Evolutionary conservation across 1,140 invertebrate species (phyloP).

Genomic region (Pachyrhynchus sulphureomaculatus): DNA sequence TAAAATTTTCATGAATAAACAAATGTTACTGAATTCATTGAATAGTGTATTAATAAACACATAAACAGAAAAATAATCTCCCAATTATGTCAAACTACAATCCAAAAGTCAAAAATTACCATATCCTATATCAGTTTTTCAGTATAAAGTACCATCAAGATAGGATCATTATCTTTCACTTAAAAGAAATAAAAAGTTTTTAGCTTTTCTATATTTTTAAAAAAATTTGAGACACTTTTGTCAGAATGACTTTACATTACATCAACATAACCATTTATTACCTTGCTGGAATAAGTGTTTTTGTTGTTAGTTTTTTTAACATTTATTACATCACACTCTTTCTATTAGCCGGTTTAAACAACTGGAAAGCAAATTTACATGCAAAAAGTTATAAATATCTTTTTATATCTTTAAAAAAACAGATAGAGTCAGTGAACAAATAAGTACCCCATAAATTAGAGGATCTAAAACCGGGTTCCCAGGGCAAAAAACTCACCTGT

Average conservation of each 20-base stretch:
- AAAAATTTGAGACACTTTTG: neutral
- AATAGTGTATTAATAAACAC: no score
- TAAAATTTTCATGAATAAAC: no score
- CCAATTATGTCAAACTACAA: no score
- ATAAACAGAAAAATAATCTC: no score
- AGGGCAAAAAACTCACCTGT: slow-evolving; percentile 54
- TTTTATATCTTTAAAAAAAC: neutral
- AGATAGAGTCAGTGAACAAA: neutral
- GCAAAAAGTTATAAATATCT: neutral
- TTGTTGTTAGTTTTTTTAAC: neutral
- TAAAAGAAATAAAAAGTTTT: neutral
- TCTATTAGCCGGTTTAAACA: neutral
- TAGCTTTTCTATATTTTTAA: neutral
- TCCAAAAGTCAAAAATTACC: no score
- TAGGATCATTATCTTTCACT: no score
- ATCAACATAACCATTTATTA: slow-evolving; percentile 19
- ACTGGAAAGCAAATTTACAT: neutral
- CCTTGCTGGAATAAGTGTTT: neutral
- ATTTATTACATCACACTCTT: neutral
- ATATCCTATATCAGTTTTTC: no score
- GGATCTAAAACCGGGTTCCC: neutral
- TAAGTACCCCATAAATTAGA: neutral
- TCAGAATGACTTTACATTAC: slow-evolving; percentile 10
- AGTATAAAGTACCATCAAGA: no score
- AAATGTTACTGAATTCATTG: no score